phyloP scores from a whole-genome alignment of 2,888 invertebrate species.

The Hoplodrina blanda region DNA sequence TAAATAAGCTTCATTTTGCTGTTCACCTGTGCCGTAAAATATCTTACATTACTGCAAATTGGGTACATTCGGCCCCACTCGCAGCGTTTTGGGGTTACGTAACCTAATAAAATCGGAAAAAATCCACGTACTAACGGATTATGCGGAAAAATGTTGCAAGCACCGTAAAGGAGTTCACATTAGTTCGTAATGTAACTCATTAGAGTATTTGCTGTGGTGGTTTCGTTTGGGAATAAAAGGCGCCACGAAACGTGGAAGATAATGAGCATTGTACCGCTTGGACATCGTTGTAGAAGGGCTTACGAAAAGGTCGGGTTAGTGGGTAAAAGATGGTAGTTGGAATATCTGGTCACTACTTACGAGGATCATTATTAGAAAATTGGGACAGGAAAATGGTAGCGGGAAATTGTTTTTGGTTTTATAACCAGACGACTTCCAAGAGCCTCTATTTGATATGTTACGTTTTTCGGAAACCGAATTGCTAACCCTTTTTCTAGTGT shows the following conservation, averaged over 20 bases:
- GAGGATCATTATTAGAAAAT: slow-evolving; percentile 34
- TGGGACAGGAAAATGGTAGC: slow-evolving; percentile 18
- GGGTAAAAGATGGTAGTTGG: slow-evolving; percentile 27
- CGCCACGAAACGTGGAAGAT: slow-evolving; percentile 44
- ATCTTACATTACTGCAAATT: slow-evolving; percentile 81
- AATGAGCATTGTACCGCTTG: slow-evolving; percentile 29
- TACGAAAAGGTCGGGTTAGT: slow-evolving; percentile 33
- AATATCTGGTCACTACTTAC: slow-evolving; percentile 52
- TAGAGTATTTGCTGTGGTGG: slow-evolving; percentile 56
- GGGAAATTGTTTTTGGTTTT: slow-evolving; percentile 12
- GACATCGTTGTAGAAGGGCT: slow-evolving; percentile 12
- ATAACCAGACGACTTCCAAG: not conserved
- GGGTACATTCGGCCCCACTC: slow-evolving; percentile 69
- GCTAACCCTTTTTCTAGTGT: slow-evolving; percentile 28
- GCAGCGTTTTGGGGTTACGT: slow-evolving; percentile 65
- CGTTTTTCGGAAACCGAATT: slow-evolving; percentile 12
- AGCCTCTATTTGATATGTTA: slow-evolving; percentile 5
- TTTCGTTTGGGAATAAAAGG: slow-evolving; percentile 23
- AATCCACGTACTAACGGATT: slow-evolving; percentile 70
- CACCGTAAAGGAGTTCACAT: slow-evolving; percentile 55
- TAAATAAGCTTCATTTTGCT: slow-evolving; percentile 68
- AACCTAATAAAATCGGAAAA: slow-evolving; percentile 77
- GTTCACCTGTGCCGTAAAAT: slow-evolving; percentile 71
- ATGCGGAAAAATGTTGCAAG: slow-evolving; percentile 64
- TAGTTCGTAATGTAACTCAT: slow-evolving; percentile 57